phyloP scores from a whole-genome alignment of 2,888 invertebrate genomes.

The Philaethria dido region DNA sequence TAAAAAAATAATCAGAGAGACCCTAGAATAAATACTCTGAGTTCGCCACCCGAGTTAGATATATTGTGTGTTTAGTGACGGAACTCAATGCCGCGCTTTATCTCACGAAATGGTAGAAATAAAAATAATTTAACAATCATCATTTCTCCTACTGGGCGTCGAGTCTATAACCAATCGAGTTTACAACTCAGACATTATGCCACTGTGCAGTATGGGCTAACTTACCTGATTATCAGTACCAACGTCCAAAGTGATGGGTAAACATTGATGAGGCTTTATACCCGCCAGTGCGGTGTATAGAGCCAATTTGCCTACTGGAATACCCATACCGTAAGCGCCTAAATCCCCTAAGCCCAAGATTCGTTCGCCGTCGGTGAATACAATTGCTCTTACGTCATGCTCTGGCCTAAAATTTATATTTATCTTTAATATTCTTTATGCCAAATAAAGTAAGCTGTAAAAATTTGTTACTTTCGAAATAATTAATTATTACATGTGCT shows the following conservation, averaged over 20 bases:
- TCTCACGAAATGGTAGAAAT: too few relatives aligned
- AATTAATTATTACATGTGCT: too few relatives aligned
- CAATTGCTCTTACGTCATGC: slow-evolving; percentile 92
- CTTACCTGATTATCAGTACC: slow-evolving; percentile 95
- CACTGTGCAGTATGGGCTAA: neutral
- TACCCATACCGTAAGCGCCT: slow-evolving; percentile 99
- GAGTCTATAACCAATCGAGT: too few relatives aligned
- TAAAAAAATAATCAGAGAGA: too few relatives aligned
- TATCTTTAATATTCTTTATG: neutral
- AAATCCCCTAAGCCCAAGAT: slow-evolving; percentile 98
- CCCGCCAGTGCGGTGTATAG: slow-evolving; percentile 98
- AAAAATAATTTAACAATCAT: too few relatives aligned
- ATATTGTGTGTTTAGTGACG: too few relatives aligned
- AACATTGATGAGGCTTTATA: slow-evolving; percentile 97
- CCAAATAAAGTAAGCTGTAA: neutral
- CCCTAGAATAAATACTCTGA: too few relatives aligned
- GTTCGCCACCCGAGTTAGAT: too few relatives aligned
- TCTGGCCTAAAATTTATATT: slow-evolving; percentile 87
- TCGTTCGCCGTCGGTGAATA: slow-evolving; percentile 98
- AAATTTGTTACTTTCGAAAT: too few relatives aligned
- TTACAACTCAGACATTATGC: too few relatives aligned
- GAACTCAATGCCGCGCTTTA: too few relatives aligned
- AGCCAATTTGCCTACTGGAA: slow-evolving; percentile 98
- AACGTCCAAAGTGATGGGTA: slow-evolving; percentile 97
- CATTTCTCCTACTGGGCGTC: too few relatives aligned